Evolutionary conservation across 2,797 vertebrate species (phyloP).

Genomic region (Manis javanica): DNA sequence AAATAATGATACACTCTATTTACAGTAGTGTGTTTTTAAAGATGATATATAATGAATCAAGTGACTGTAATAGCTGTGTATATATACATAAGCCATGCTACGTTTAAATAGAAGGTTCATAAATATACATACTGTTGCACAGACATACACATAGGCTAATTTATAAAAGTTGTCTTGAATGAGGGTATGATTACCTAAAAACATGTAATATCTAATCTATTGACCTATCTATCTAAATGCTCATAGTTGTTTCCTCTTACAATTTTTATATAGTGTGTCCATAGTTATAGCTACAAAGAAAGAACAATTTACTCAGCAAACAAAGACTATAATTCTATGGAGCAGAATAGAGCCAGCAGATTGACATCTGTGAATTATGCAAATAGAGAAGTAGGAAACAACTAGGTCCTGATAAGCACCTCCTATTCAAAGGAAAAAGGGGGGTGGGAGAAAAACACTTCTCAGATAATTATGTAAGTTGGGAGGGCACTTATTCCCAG

Average conservation of each 20-base stretch:
- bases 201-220: neutral
- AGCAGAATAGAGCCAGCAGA: slow-evolving; percentile 66
- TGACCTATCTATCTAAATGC: slow-evolving; percentile 5
- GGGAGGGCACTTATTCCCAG: slow-evolving; percentile 82
- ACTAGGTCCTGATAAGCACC: slow-evolving; percentile 74
- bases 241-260: slow-evolving; percentile 65
- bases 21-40: slow-evolving; percentile 25
- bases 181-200: slow-evolving; percentile 53
- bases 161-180: slow-evolving; percentile 59
- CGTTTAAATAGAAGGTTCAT: slow-evolving; percentile 60
- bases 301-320: slow-evolving; percentile 69
- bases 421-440: slow-evolving; percentile 74
- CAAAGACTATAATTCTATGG: slow-evolving; percentile 79
- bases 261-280: slow-evolving; percentile 64
- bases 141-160: neutral
- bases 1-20: slow-evolving; percentile 29
- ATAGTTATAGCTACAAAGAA: slow-evolving; percentile 75
- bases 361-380: slow-evolving; percentile 83
- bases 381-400: slow-evolving; percentile 74
- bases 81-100: slow-evolving; percentile 21
- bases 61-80: slow-evolving; percentile 3
- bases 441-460: slow-evolving; percentile 62
- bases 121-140: neutral
- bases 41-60: slow-evolving; percentile 35
- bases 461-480: slow-evolving; percentile 84